Base-by-base conservation (phyloP, 2,797 vertebrate genomes). In the Lagocephalus sceleratus region DNA sequence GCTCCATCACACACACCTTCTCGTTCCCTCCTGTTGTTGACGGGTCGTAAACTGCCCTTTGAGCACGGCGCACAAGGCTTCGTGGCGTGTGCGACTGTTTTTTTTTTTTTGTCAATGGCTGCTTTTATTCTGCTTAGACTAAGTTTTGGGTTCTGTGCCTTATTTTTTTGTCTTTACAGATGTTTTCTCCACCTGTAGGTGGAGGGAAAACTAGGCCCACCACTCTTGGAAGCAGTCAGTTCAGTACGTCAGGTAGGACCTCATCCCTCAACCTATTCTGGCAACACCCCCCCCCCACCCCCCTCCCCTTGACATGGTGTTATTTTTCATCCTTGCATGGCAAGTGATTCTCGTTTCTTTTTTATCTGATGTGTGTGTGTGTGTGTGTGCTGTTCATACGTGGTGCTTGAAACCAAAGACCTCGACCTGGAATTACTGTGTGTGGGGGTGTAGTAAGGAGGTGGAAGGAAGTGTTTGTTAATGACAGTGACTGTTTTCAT, bases 131-230 rank as follows among this genome's bases (percentile, higher is more conserved):
- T 46, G 45, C 51, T 45, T 21, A 57, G 26, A 41, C 26, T 66
- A 17, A 69, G 32, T 35, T 35, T 35, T 14, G 32, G 32, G 32
- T 63, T 60, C 19, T 35, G 38, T 9, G n/a, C 49, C 1, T 20
- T 6, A 16, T 9, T n/a, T 71, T 10, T 63, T 65, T 57, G 54
- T 48, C 80, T 83, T 66, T 90, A 60, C 89, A 99, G 97, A 99
- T 99, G 97, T 98, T 98, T 89, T 98, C 97, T 20, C 97, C 97
- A 78, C 97, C 97, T 89, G 96, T 97, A 73, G 93, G 92, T 71
- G 96, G 94, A 88, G 95, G 94, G 78, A 99, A 95, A 90, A 97
- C 93, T 84, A 94, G 95, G 87, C 96, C 94, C 50, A 99, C 96
- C 16, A 99, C 96, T 1, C 89, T 98, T 32, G 96, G 93, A 83